phyloP scores from a whole-genome alignment of 1,140 invertebrate genomes.

The Microplitis demolitor region DNA sequence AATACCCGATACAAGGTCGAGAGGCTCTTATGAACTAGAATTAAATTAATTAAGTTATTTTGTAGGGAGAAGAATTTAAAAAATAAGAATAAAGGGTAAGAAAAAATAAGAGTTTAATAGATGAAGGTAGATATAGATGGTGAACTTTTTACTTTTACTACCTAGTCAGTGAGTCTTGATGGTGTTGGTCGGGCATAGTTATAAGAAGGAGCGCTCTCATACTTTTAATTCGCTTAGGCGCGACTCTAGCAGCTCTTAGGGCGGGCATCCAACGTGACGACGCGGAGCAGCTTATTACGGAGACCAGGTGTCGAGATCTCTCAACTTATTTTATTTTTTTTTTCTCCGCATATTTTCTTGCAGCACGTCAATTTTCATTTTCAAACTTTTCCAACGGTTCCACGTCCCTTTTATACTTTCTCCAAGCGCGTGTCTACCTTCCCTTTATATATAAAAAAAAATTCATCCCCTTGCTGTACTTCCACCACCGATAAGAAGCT shows the following conservation, averaged over 20 bases:
- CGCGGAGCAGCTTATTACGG: constrained; percentile 25
- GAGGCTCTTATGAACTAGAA: constrained; percentile 15
- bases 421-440: background rate
- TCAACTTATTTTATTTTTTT: constrained; percentile 4
- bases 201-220: constrained; percentile 14
- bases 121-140: constrained; percentile 1
- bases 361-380: constrained; percentile 44
- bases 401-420: background rate
- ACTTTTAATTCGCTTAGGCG: constrained; percentile 44
- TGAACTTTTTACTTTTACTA: constrained; percentile 15
- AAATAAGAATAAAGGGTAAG: background rate
- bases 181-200: too few relatives aligned
- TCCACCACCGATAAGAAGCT: too few relatives aligned
- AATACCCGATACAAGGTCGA: background rate
- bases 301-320: constrained; percentile 36
- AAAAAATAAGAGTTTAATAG: constrained; percentile 39
- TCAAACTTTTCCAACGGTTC: constrained; percentile 30
- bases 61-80: constrained; percentile 31
- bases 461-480: too few relatives aligned
- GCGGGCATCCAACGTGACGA: too few relatives aligned
- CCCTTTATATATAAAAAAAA: too few relatives aligned
- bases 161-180: background rate
- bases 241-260: background rate
- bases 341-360: constrained; percentile 31
- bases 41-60: constrained; percentile 44